Percentiles rank a stretch among this genome's conserved stretches.
These are phyloP conservation scores for Takifugu ocellatus DNA, from an alignment of 2,797 vertebrate species.

Conservation along the genomic window DNA sequence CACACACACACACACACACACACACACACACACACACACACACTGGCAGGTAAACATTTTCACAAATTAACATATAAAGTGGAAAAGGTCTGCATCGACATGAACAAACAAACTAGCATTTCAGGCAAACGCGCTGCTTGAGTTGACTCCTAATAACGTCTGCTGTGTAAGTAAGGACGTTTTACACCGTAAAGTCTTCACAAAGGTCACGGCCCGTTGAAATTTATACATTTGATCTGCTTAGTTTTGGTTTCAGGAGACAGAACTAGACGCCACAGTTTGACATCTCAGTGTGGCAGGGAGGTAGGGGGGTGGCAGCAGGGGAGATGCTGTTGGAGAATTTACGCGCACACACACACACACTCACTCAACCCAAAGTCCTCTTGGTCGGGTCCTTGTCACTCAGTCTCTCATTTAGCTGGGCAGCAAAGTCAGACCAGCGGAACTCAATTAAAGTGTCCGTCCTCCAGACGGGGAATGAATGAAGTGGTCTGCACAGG, in stretches of 20 bases:
- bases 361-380: constrained; percentile 6
- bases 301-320: constrained; percentile 26
- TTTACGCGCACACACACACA: constrained; percentile 3
- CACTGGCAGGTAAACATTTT: constrained; percentile 71
- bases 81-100: constrained; percentile 64
- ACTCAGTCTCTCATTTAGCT: not conserved
- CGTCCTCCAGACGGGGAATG: constrained; percentile 13
- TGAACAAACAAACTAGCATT: constrained; percentile 62
- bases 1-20: constrained; percentile 12
- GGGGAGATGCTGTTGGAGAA: constrained; percentile 19
- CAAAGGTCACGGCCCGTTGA: no score
- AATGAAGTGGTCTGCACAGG: constrained; percentile 20
- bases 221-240: no score
- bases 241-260: no score
- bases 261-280: no score
- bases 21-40: constrained; percentile 33
- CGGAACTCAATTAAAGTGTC: constrained; percentile 51
- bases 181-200: no score
- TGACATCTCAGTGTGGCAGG: constrained; percentile 13
- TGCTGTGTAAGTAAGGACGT: not conserved
- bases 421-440: constrained; percentile 18
- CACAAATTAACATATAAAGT: constrained; percentile 76
- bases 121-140: constrained; percentile 44
- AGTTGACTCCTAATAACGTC: constrained; percentile 54
- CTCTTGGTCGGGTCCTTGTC: constrained; percentile 2